A percentile compares a stretch with the other conserved stretches of the same genome.
These are phyloP conservation scores for Temnothorax ravouxi DNA, from an alignment of 2,888 invertebrate species.

Conservation along the genomic window DNA sequence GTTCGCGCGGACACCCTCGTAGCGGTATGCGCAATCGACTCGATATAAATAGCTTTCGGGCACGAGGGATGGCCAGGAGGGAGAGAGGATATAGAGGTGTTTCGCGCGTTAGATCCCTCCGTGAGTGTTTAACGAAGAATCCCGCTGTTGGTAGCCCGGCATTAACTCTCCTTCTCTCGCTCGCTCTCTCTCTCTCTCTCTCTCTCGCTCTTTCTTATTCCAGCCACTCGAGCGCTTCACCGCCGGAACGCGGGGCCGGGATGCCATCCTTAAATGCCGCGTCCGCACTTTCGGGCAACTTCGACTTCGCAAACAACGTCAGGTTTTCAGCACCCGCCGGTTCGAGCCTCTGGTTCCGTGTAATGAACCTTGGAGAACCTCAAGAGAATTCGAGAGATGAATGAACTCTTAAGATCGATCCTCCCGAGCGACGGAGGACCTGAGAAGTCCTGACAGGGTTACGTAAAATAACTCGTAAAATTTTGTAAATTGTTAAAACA, in stretches of 20 bases:
- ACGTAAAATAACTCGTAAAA: background rate
- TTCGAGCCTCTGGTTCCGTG: slow-evolving; percentile 9
- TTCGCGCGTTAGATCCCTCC: slow-evolving; percentile 65
- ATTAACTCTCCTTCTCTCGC: background rate
- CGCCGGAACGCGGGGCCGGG: slow-evolving; percentile 40
- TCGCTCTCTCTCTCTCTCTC: background rate
- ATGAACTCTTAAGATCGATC: slow-evolving; percentile 27
- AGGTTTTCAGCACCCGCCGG: slow-evolving; percentile 49
- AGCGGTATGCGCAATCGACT: slow-evolving; percentile 72
- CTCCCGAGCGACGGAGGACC: background rate
- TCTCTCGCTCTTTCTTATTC: background rate
- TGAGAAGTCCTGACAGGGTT: background rate
- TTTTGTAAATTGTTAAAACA: background rate
- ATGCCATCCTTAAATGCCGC: slow-evolving; percentile 62
- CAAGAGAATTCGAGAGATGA: slow-evolving; percentile 40
- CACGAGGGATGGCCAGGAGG: background rate
- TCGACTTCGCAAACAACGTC: slow-evolving; percentile 49
- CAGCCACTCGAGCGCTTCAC: slow-evolving; percentile 58
- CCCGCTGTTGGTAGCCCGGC: slow-evolving; percentile 59
- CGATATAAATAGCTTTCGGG: slow-evolving; percentile 69
- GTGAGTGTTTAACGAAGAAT: slow-evolving; percentile 72
- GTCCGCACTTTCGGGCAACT: slow-evolving; percentile 58
- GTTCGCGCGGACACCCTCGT: slow-evolving; percentile 60
- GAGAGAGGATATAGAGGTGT: slow-evolving; percentile 38
- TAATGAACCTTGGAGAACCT: slow-evolving; percentile 39